Evolutionary conservation across 2,113 vertebrate genomes (phyloP), one percentile per base, ranked within the genome.

Genomic region (Collichthys lucidus): DNA sequence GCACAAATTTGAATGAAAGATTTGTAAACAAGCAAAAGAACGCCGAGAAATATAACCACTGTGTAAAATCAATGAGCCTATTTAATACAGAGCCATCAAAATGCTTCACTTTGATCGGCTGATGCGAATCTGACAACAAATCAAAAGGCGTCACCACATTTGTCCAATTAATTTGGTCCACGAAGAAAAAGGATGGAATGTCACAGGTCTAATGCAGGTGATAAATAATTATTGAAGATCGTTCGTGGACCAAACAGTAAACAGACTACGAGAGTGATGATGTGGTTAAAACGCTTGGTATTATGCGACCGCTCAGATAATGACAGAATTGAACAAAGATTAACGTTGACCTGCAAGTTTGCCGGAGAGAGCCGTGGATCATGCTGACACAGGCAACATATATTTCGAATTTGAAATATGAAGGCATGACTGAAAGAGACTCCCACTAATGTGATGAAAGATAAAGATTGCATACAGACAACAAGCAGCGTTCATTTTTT

Each of bases 121-220:
- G 29, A n/a, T 53, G 15, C n/a, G 14, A 67, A 3, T 26, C 7
- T 40, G 15, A 50, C 15, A 64, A 24, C 24, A 64, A 70, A 74
- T 69, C 15, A 47, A 67, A 67, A 63, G 17, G n/a, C 6, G 8
- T 4, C 0, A 22, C 73, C 42, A 50, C 35, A 26, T 72, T 77
- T 62, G 50, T 55, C 31, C 8, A 74, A 47, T 31, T 31, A 3
- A 12, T 44, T 17, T 57, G 40, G n/a, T 12, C n/a, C 4, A n/a
- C 3, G 5, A 17, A 44, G 31, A 42, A 56, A 56, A 17, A 40
- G 20, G 50, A 42, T 55, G 14, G 2, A 46, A 26, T 59, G n/a
- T 26, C 53, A 46, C 53, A 26, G 72, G 24, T 77, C 42, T 49
- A 19, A 49, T 40, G 75, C 42, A 60, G n/a, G 17, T 26, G n/a